Evolutionary conservation across 2,888 invertebrate genomes (phyloP), one percentile per base, ranked within the genome.

Genomic region (Encarsia formosa): DNA sequence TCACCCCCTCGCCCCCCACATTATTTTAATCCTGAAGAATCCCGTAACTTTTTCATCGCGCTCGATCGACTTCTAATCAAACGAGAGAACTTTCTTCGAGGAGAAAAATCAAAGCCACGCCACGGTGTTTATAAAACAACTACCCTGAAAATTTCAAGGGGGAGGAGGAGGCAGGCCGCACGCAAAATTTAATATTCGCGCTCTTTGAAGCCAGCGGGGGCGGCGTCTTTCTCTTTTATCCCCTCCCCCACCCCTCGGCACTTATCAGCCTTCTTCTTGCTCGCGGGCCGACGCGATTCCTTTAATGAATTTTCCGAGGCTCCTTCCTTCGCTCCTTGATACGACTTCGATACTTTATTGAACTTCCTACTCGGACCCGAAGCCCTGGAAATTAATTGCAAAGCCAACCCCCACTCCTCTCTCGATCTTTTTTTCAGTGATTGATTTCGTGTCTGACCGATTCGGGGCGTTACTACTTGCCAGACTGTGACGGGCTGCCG

Each of bases 71-170:
- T n/a, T n/a, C n/a, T n/a, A n/a, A n/a, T n/a, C n/a, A n/a, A n/a
- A n/a, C n/a, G n/a, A n/a, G n/a, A n/a, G n/a, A n/a, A n/a, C n/a
- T n/a, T n/a, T n/a, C n/a, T n/a, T n/a, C n/a, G n/a, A n/a, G n/a
- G n/a, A n/a, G n/a, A n/a, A n/a, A n/a, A n/a, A n/a, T n/a, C n/a
- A n/a, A n/a, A n/a, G n/a, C n/a, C 26, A 6, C 15, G 20, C 18
- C 31, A 11, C 34, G 60, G 58, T 31, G 38, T 52, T 46, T 49
- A n/a, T n/a, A n/a, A n/a, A n/a, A n/a, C 52, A 50, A 58, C 55
- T 61, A 59, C 59, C 52, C 56, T 59, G 63, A 59, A 67, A 67
- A 67, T 65, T 67, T 67, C 65, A 67, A 65, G 49, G 57, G 49
- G 52, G 58, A 48, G 49, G 49, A 56, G 44, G 26, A 38, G 37